A percentile compares a stretch with the other conserved stretches of the same genome.
These are phyloP conservation scores for Lytechinus variegatus DNA, from an alignment of 35 echinoderm and acorn worm genomes.

Conservation along the genomic window DNA sequence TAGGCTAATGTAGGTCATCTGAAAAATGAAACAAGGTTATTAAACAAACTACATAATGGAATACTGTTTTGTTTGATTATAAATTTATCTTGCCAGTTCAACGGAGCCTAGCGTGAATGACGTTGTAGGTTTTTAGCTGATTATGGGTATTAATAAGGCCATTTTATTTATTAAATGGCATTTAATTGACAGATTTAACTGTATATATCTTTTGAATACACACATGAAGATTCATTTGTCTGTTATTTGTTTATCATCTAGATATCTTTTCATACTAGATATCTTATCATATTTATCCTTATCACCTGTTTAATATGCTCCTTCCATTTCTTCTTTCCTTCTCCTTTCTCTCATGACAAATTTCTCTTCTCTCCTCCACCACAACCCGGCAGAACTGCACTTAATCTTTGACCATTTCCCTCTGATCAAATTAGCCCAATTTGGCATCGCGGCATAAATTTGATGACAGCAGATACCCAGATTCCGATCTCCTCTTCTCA, in stretches of 20 bases:
- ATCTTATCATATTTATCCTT: background rate
- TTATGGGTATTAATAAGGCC: no score
- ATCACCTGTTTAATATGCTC: constrained; percentile 28
- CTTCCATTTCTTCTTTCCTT: constrained; percentile 14
- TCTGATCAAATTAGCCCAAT: constrained; percentile 2
- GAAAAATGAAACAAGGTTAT: background rate
- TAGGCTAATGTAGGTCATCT: background rate
- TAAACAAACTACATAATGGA: background rate
- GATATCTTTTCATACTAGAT: background rate
- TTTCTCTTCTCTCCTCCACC: background rate
- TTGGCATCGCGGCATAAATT: constrained; percentile 1
- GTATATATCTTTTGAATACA: background rate
- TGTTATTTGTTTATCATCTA: background rate
- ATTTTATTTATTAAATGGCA: no score
- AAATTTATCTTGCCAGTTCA: no score
- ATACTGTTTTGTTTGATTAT: no score
- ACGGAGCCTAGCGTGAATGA: no score
- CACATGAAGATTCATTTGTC: background rate
- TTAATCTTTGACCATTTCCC: constrained; percentile 11
- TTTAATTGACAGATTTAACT: background rate
- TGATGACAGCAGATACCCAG: constrained; percentile 9
- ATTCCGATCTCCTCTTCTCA: background rate
- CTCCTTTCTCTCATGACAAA: background rate
- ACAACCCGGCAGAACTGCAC: background rate
- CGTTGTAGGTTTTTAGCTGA: no score